Evolutionary conservation across 2,113 vertebrate species (phyloP).

Genomic region (Engystomops pustulosus): DNA sequence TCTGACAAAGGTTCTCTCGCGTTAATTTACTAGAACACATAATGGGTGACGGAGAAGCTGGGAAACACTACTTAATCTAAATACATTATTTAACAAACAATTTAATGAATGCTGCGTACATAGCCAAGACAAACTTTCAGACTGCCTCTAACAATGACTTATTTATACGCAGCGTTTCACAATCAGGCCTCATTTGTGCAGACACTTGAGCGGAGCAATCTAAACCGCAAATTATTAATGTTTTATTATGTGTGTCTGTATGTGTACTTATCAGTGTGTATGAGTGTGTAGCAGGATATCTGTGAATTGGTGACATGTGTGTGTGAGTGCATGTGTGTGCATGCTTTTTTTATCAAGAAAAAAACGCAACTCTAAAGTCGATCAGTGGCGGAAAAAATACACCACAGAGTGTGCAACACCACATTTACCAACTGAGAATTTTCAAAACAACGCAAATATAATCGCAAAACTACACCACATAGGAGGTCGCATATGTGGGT

Average conservation of each 20-base stretch:
- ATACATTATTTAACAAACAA: conserved; percentile 77
- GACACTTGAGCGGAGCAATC: conserved; percentile 34
- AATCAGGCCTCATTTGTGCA: conserved; percentile 57
- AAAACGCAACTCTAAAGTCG: too few relatives aligned
- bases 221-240: conserved; percentile 52
- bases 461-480: too few relatives aligned
- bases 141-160: conserved; percentile 54
- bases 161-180: conserved; percentile 56
- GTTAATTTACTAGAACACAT: conserved; percentile 81
- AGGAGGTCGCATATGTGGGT: too few relatives aligned
- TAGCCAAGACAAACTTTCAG: conserved; percentile 62
- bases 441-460: too few relatives aligned
- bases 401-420: too few relatives aligned
- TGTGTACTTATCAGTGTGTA: background rate
- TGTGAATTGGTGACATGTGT: background rate
- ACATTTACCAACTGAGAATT: too few relatives aligned
- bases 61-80: conserved; percentile 67
- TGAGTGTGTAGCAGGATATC: background rate
- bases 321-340: background rate
- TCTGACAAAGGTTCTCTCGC: conserved; percentile 78
- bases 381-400: too few relatives aligned
- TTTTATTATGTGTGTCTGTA: background rate
- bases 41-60: conserved; percentile 71
- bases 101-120: conserved; percentile 71
- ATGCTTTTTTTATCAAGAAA: too few relatives aligned